Base-by-base conservation (phyloP, 2,888 invertebrate genomes). In the Scaptomyza parva region DNA sequence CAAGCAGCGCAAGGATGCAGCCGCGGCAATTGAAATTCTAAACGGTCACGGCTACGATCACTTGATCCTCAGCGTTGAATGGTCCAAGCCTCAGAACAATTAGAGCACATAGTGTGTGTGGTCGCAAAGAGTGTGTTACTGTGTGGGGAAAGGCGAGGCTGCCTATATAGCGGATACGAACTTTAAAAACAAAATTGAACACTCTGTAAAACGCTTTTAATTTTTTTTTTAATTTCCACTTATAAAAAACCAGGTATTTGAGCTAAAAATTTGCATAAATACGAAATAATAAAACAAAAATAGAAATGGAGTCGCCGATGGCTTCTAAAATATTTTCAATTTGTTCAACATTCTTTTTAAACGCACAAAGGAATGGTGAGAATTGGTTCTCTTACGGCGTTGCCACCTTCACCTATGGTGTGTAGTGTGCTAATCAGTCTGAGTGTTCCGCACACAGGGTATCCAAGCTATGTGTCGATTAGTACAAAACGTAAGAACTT, bases 41-140 rank as follows among this genome's bases (percentile, higher is more conserved):
- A 96, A 98, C 89, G 98, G 98, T 0, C 96, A 97, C 90, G 98
- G 99, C 70, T 99, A 98, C 91, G 99, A 99, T 92, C 99, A 99
- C 93, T 94, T 99, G 81, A 99, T 99, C 91, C 93, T 99, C 54
- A 97, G 95, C 92, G 99, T 99, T n/a, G 99, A 99, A 92, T 99
- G 99, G 99, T 98, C 99, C 0, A 99, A 98, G 90, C 97, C 97
- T 40, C 95, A 95, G 68, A 92, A 80, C 60, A 91, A 91, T 44
- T 82, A 79, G 17, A 41, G 8, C 37, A 40, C 7, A 35, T 5
- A 18, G 40, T 41, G 43, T 35, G 54, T 57, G 51, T 14, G 33
- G 54, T 62, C 30, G 30, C 11, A 18, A 17, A 20, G 26, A 14
- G 18, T 18, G 53, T 63, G 18, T 35, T 35, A 35, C 26, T 30